phyloP scores from a whole-genome alignment of 2,113 vertebrate genomes.

The Serilophus lunatus region DNA sequence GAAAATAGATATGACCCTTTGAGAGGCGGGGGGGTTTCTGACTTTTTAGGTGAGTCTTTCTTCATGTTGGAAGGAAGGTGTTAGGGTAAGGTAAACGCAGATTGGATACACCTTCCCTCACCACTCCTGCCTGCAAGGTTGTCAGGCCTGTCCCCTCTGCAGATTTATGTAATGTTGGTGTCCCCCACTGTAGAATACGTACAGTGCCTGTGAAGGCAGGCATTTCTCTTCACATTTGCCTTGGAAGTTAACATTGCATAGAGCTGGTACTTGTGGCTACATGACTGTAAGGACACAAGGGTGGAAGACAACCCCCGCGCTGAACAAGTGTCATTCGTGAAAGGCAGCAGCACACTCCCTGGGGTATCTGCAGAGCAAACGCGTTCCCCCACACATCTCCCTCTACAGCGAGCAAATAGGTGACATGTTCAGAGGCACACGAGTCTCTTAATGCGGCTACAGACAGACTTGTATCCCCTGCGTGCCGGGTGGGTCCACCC shows the following conservation, averaged over 20 bases:
- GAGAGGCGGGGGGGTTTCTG: no score
- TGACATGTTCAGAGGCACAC: fast-evolving
- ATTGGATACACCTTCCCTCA: background rate
- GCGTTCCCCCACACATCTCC: background rate
- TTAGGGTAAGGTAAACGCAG: background rate
- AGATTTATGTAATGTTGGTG: background rate
- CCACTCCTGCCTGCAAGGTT: background rate
- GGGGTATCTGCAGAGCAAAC: background rate
- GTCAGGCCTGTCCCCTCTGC: background rate
- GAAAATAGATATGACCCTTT: background rate
- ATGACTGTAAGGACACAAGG: background rate
- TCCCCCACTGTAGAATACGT: background rate
- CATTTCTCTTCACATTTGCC: background rate
- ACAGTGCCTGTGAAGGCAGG: background rate
- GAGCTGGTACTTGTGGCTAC: background rate
- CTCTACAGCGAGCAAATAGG: fast-evolving
- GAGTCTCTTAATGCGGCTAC: background rate
- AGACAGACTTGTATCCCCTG: fast-evolving
- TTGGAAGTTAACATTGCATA: fast-evolving
- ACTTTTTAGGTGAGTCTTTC: background rate
- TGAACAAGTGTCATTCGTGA: background rate
- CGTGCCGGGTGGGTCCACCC: background rate
- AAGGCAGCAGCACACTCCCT: background rate
- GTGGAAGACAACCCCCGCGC: background rate
- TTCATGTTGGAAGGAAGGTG: background rate